Evolutionary conservation across 2,797 vertebrate genomes (phyloP), one percentile per base, ranked within the genome.

Genomic region (Podarcis siculus): DNA sequence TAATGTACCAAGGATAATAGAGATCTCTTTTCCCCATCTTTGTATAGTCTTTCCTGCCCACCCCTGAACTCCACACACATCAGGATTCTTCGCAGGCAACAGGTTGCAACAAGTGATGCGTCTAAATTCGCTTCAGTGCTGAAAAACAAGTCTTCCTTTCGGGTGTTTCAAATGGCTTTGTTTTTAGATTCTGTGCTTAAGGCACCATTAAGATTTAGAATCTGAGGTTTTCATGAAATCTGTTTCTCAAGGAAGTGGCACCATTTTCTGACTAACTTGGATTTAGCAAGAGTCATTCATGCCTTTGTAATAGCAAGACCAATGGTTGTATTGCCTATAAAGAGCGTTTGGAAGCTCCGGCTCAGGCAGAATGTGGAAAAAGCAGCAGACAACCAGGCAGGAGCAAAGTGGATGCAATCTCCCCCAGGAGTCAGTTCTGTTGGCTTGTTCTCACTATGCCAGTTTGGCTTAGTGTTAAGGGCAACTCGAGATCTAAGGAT

Each of bases 111-210:
- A 93, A 90, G 85, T 90, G 85, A 69, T 42, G 7, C 39, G 89
- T 90, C 79, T 87, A 55, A 27, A 1, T 86, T 92, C 81, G 92
- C 78, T 45, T 81, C 84, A 80, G 58, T 91, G 64, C 81, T 71
- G 82, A 83, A 90, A 87, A 69, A 87, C 21, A 71, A 89, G 88
- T 81, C 77, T 73, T 19, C 77, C 82, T 37, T 37, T 61, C 21
- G 0, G 21, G 23, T 49, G 66, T 78, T 85, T 92, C 82, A 78
- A 64, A 0, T 90, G 58, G 82, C 92, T 91, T 91, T 92, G 71
- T 64, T 67, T 93, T 92, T 92, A 93, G n/a, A 90, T 92, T 86
- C 78, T 82, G 73, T 87, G 89, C 82, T 88, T 81, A 45, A 90
- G 86, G 8, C 49, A 4, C 72, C 45, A 73, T 77, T 67, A 67